Base-by-base conservation (phyloP, 2,888 invertebrate genomes). In the Sinelater perroti region DNA sequence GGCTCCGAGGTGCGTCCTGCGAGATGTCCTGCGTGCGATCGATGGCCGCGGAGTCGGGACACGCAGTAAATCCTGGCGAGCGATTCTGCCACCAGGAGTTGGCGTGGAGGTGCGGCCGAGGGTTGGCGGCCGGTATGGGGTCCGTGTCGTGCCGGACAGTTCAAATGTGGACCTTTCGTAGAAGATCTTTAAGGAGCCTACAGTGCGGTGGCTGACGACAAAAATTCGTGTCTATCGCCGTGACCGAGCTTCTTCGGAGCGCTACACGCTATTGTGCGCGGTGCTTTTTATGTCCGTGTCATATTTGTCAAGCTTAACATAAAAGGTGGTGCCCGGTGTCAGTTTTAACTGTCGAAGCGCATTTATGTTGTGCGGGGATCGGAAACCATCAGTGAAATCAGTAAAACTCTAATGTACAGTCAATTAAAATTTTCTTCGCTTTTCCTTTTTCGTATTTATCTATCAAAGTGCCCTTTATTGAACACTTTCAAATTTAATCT, bases 71-170 rank as follows among this genome's bases (percentile, higher is more conserved):
- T 67, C 66, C 65, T 59, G 66, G 51, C 55, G 65, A 68, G 67
- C 61, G 67, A 67, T 65, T 64, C 64, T 67, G 65, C 66, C 67
- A 65, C 66, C 69, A 65, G 69, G 69, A 71, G 72, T 71, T 70
- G 71, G 70, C 70, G 71, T 70, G 64, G 70, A 73, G 73, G 73
- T 70, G 73, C 68, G 71, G 72, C 69, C 67, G 67, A 71, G 72
- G 73, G 69, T 67, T 69, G 68, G 68, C 71, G 52, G 66, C 70
- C 70, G 69, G 70, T 69, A 67, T 67, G 67, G 60, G 63, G 68
- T 68, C 68, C 70, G 69, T 71, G 68, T 68, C 70, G 62, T 53
- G 70, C 47, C 54, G 38, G 18, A 14, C 21, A 38, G 16, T 36
- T 24, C 59, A 49, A 56, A 61, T 49, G 45, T 46, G 60, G 55